These are phyloP conservation scores for Acanthornis magna DNA, from an alignment of 2,797 vertebrate species.

Conservation along the genomic window DNA sequence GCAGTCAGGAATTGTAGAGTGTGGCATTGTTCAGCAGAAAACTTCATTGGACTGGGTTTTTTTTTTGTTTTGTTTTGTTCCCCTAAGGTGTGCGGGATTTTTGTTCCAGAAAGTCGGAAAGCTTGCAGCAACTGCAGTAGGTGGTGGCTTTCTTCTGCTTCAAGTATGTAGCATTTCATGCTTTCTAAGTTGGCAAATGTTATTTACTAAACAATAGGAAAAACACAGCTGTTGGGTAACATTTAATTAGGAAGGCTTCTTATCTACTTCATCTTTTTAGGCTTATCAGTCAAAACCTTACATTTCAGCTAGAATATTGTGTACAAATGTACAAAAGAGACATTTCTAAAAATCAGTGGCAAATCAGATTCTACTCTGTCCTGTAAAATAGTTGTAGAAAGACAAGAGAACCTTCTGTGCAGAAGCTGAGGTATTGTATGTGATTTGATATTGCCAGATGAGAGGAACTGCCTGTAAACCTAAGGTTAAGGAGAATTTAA, in stretches of 20 bases:
- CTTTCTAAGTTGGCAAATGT: slow-evolving; percentile 63
- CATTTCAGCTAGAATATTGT: neutral
- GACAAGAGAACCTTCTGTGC: neutral
- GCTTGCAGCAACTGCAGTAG: slow-evolving; percentile 93
- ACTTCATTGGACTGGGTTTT: slow-evolving; percentile 28
- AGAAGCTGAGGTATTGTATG: neutral
- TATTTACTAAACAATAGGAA: slow-evolving; percentile 48
- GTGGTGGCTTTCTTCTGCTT: slow-evolving; percentile 94
- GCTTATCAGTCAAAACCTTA: neutral
- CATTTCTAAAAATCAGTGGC: neutral
- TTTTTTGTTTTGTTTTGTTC: slow-evolving; percentile 38
- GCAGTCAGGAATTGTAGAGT: neutral
- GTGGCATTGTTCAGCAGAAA: slow-evolving; percentile 5
- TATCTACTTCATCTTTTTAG: neutral
- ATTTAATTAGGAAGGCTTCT: neutral
- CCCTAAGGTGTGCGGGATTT: slow-evolving; percentile 94
- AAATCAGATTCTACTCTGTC: neutral
- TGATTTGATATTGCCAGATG: neutral
- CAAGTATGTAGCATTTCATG: slow-evolving; percentile 83
- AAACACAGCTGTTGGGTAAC: slow-evolving; percentile 31
- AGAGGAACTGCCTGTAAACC: neutral
- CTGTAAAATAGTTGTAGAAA: neutral
- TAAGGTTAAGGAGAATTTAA: neutral
- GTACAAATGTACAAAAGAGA: neutral
- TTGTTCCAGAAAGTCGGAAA: slow-evolving; percentile 98